Conservation (phyloP, 92 coral and sea anemone species). For the Montipora capitata region DNA sequence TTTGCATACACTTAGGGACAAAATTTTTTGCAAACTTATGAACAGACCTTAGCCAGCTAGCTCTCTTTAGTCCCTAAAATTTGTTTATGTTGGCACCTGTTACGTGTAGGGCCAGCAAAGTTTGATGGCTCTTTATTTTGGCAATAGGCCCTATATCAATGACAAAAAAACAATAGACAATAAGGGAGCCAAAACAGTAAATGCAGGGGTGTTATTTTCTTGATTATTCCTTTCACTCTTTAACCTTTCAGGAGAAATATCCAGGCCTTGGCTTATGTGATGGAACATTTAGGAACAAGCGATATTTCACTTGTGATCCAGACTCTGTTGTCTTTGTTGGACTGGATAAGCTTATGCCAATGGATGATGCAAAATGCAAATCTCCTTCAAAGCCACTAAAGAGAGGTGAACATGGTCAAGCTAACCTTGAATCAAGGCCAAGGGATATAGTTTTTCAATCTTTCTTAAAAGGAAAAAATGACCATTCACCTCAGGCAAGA, state of each 20-base stretch:
- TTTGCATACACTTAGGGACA: no score
- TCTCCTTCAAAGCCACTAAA: conserved; percentile 16
- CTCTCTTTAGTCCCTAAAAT: no score
- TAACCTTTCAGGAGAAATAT: not conserved
- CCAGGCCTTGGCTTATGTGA: conserved; percentile 70
- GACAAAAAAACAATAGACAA: no score
- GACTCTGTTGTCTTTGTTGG: conserved; percentile 92
- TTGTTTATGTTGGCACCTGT: no score
- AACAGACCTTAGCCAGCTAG: no score
- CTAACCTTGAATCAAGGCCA: not conserved
- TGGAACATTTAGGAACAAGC: conserved; percentile 77
- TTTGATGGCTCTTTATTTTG: no score
- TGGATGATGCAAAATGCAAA: conserved; percentile 38
- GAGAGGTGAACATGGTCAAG: not conserved
- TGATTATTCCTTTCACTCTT: not conserved
- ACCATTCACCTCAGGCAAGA: not conserved
- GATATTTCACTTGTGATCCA: conserved; percentile 70
- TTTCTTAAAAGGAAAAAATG: conserved; percentile 4
- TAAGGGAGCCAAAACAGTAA: not conserved
- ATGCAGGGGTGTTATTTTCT: no score
- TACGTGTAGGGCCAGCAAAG: no score
- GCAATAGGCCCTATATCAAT: no score
- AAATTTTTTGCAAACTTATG: no score
- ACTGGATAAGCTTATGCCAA: conserved; percentile 77
- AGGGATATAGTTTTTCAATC: conserved; percentile 34